Evolutionary conservation across 2,797 vertebrate species (phyloP).

Genomic region (Aeoliscus strigatus): DNA sequence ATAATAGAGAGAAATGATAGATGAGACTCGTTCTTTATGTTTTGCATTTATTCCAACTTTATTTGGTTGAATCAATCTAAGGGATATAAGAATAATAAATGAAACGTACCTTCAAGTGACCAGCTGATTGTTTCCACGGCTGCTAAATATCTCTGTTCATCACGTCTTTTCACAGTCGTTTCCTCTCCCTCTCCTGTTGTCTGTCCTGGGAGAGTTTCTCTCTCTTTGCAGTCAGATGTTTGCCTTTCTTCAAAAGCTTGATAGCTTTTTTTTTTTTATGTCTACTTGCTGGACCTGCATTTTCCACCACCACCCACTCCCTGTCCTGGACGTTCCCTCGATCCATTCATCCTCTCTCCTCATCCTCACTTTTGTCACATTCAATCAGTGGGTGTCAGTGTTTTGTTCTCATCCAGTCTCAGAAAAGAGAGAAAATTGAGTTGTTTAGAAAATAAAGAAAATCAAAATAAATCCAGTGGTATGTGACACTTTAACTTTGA

Average conservation of each 20-base stretch:
- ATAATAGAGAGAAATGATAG: no score
- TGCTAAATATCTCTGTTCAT: no score
- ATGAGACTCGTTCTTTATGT: background rate
- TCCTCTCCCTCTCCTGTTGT: conserved; percentile 11
- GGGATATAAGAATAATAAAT: conserved; percentile 24
- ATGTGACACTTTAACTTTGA: no score
- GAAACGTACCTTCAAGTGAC: conserved; percentile 31
- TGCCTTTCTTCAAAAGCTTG: conserved; percentile 20
- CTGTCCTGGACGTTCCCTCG: conserved; percentile 12
- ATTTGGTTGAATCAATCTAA: conserved; percentile 1
- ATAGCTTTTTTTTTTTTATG: conserved; percentile 31
- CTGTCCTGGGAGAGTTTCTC: conserved; percentile 13
- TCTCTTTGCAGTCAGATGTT: conserved; percentile 11
- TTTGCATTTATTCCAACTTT: conserved; percentile 5
- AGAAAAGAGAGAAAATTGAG: no score
- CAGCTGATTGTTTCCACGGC: no score
- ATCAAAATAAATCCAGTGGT: no score
- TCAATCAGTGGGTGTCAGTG: no score
- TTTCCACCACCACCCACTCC: conserved; percentile 17
- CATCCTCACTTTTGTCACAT: no score
- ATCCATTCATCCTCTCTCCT: conserved; percentile 15
- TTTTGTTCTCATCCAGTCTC: no score
- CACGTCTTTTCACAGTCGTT: no score
- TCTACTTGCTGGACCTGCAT: conserved; percentile 16
- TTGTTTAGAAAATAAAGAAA: no score